Evolutionary conservation across 2,113 vertebrate species (phyloP).

Genomic region (Strix uralensis): DNA sequence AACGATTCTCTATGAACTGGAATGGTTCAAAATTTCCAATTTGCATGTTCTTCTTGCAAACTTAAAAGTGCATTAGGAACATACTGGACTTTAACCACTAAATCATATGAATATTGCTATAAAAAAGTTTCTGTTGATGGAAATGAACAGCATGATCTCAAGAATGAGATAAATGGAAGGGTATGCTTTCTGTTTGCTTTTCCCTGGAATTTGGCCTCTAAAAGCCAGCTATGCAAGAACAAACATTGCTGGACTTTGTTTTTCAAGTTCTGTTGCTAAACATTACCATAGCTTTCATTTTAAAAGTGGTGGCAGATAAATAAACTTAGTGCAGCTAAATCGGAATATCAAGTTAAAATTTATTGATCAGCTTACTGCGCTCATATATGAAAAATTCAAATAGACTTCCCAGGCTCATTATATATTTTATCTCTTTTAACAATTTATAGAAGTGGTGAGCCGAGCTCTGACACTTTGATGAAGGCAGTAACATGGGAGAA

Average conservation of each 20-base stretch:
- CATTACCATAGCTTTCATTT: background rate
- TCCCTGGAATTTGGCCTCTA: background rate
- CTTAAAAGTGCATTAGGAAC: background rate
- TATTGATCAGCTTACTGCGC: background rate
- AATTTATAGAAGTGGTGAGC: background rate
- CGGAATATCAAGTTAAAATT: background rate
- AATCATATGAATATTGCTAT: background rate
- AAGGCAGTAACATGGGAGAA: background rate
- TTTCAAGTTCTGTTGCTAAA: background rate
- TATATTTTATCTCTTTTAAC: background rate
- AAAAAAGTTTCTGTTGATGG: background rate
- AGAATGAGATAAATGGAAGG: background rate
- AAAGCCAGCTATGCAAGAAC: background rate
- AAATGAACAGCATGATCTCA: background rate
- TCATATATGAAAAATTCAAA: background rate
- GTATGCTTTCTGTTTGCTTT: background rate
- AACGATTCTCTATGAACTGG: background rate
- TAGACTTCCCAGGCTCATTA: background rate
- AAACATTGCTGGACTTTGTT: background rate
- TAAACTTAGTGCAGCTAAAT: background rate
- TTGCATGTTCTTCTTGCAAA: background rate
- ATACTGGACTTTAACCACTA: background rate
- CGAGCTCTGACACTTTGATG: background rate
- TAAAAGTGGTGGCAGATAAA: background rate
- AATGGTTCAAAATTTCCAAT: background rate